Percentiles rank a stretch among this genome's conserved stretches.
These are phyloP conservation scores for Trichacis sp. DNA, from an alignment of 2,888 invertebrate genomes.

Conservation along the genomic window DNA sequence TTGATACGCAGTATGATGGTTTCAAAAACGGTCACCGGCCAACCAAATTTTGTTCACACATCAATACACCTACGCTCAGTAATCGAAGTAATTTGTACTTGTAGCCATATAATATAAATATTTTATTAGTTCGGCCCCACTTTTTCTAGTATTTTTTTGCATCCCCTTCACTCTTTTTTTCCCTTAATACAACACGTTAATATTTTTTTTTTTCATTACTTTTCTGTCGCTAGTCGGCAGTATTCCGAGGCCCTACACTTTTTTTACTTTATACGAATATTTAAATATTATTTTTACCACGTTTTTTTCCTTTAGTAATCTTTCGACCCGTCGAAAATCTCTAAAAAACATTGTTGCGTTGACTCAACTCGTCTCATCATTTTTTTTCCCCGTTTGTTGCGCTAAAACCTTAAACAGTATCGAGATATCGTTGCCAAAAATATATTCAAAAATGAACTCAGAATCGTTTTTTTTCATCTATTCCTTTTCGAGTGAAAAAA, in stretches of 20 bases:
- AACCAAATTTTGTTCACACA: conserved; percentile 70
- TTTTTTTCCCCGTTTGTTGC: conserved; percentile 53
- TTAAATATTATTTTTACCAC: conserved; percentile 60
- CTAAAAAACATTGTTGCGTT: conserved; percentile 57
- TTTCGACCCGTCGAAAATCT: conserved; percentile 65
- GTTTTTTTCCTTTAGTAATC: conserved; percentile 49
- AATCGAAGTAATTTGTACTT: conserved; percentile 70
- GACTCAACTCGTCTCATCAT: conserved; percentile 51
- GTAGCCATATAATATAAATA: conserved; percentile 70
- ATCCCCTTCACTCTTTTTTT: conserved; percentile 45
- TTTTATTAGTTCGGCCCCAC: conserved; percentile 65
- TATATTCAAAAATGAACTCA: conserved; percentile 69
- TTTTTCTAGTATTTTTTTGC: conserved; percentile 49
- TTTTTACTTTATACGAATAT: conserved; percentile 67
- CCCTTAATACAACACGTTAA: conserved; percentile 43
- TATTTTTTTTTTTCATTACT: conserved; percentile 46
- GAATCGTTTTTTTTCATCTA: conserved; percentile 50
- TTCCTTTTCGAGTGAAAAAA: conserved; percentile 51
- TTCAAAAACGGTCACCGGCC: conserved; percentile 70
- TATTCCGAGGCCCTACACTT: conserved; percentile 66
- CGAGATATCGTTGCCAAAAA: conserved; percentile 69
- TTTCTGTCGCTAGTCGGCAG: conserved; percentile 60
- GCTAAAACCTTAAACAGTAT: conserved; percentile 66
- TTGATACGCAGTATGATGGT: conserved; percentile 69
- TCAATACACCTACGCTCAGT: conserved; percentile 69